phyloP scores from a whole-genome alignment of 2,888 invertebrate species.

The Mechanitis messenoides region DNA sequence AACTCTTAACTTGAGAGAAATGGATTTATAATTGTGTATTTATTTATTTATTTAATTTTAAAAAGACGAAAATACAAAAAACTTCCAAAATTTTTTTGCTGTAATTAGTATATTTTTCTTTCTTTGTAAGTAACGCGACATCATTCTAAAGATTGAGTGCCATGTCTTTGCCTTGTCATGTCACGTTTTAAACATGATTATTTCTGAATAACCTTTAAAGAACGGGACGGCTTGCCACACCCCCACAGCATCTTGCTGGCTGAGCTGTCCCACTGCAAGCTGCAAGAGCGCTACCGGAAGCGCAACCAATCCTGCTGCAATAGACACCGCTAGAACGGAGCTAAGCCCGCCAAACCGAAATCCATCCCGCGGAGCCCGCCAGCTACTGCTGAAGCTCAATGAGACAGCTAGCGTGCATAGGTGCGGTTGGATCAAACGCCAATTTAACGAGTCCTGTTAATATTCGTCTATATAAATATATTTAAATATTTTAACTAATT shows the following conservation, averaged over 20 bases:
- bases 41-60: too few relatives aligned
- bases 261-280: conserved; percentile 79
- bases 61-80: too few relatives aligned
- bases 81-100: too few relatives aligned
- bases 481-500: too few relatives aligned
- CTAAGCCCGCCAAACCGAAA: conserved; percentile 66
- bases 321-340: conserved; percentile 70
- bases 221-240: conserved; percentile 81
- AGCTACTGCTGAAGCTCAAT: conserved; percentile 73
- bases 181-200: too few relatives aligned
- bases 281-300: conserved; percentile 78
- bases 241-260: conserved; percentile 80
- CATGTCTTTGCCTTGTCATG: too few relatives aligned
- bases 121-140: too few relatives aligned
- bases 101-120: too few relatives aligned
- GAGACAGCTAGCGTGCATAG: conserved; percentile 75
- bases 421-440: conserved; percentile 49
- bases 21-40: too few relatives aligned
- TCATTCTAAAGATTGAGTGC: too few relatives aligned
- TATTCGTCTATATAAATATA: too few relatives aligned
- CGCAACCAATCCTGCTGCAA: conserved; percentile 68
- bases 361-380: conserved; percentile 77
- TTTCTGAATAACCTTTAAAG: conserved; percentile 72
- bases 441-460: conserved; percentile 45
- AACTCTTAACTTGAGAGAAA: not conserved